Evolutionary conservation across 1,140 invertebrate genomes (phyloP), one percentile per base, ranked within the genome.

Genomic region (Aradophagus sp.): DNA sequence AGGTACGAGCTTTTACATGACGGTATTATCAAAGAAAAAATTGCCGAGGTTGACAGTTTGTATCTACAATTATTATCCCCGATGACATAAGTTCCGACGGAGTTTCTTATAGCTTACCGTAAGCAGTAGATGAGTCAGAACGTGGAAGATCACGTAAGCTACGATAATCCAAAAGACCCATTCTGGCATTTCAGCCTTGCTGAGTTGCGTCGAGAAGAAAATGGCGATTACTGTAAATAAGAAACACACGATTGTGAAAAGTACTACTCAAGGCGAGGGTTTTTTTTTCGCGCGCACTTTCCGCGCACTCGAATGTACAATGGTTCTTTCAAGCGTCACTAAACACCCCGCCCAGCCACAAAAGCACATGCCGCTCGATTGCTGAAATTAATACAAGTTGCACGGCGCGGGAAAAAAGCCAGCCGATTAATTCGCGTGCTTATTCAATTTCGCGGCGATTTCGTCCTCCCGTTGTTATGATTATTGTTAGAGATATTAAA

Each of bases 151-250:
- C 6, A 98, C 95, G 84, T 93, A 97, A 7, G 91, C 92, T 2
- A 93, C 93, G 44, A 98, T 81, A 35, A 98, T 90, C 89, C 91
- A 97, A 61, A 94, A 91, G 65, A 93, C 89, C 91, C 94, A 95
- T 41, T 91, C 87, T 0, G 95, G 94, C 34, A 97, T 84, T 77
- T 93, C 91, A 10, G 95, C 93, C 85, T 95, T 95, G 59, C 89
- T 89, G 59, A 98, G 86, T 69, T 91, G 90, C 12, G 95, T 92
- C 23, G 96, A 93, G 76, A 98, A 93, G 88, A 98, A 98, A 73
- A 98, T 94, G 42, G 95, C 93, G 5, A 95, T 90, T 86, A 98
- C 95, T 97, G 87, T 14, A 89, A 89, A 76, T 74, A 78, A 78
- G 20, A 31, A 59, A 16, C 14, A 39, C 7, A 41, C 45, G 44